phyloP scores from a whole-genome alignment of 2,888 invertebrate genomes.

The Coenonympha glycerion region DNA sequence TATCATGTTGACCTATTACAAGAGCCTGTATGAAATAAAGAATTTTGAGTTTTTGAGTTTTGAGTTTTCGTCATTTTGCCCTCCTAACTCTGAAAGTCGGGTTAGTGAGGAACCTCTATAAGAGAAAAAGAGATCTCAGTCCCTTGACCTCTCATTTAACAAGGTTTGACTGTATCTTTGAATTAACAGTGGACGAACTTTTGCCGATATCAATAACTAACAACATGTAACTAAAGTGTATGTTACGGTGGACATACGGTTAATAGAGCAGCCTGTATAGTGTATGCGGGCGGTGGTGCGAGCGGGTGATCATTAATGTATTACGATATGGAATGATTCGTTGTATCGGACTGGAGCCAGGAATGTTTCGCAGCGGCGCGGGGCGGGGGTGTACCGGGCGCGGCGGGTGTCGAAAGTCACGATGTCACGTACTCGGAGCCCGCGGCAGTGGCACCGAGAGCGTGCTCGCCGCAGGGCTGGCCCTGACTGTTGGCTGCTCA shows the following conservation, averaged over 20 bases:
- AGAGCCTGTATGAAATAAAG: too few relatives aligned
- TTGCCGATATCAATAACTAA: conserved; percentile 8
- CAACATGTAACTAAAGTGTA: conserved; percentile 46
- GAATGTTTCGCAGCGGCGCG: conserved; percentile 29
- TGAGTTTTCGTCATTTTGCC: too few relatives aligned
- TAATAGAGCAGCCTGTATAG: conserved; percentile 43
- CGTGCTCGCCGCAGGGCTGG: conserved; percentile 26
- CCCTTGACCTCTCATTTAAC: too few relatives aligned
- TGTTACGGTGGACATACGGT: too few relatives aligned
- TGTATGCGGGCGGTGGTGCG: conserved; percentile 32
- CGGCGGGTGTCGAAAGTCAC: conserved; percentile 54
- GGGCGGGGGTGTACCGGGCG: conserved; percentile 26
- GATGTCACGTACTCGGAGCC: conserved; percentile 59
- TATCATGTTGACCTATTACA: too few relatives aligned
- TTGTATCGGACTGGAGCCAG: conserved; percentile 17
- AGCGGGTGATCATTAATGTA: conserved; percentile 50
- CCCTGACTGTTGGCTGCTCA: not conserved
- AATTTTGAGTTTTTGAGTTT: too few relatives aligned
- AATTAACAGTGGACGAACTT: too few relatives aligned
- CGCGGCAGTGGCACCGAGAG: conserved; percentile 32
- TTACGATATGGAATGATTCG: conserved; percentile 61
- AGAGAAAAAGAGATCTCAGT: too few relatives aligned
- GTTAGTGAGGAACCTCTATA: too few relatives aligned
- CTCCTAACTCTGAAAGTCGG: too few relatives aligned
- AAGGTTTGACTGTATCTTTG: too few relatives aligned